Conservation (phyloP, 2,113 vertebrate species). For the human region DNA sequence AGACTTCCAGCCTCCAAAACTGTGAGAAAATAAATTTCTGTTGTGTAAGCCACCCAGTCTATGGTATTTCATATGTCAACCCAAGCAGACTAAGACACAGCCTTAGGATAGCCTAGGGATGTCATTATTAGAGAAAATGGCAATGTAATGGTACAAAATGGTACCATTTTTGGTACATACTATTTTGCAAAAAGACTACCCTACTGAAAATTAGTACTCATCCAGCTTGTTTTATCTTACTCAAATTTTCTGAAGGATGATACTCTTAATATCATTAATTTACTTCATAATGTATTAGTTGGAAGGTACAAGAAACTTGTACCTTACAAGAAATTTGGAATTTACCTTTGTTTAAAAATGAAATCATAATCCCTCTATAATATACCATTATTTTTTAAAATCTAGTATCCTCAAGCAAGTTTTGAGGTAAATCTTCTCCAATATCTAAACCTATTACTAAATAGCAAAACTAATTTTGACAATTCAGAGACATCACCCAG, state of each 20-base stretch:
- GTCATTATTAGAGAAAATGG: background rate
- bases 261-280: background rate
- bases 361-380: background rate
- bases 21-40: background rate
- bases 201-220: background rate
- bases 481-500: background rate
- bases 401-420: background rate
- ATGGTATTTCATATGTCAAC: background rate
- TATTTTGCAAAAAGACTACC: background rate
- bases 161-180: background rate
- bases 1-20: background rate
- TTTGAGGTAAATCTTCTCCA: background rate
- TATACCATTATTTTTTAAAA: background rate
- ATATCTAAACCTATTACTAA: conserved; percentile 2
- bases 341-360: conserved; percentile 8
- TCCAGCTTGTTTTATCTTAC: background rate
- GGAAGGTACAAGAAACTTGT: background rate
- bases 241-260: background rate
- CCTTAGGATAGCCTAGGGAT: background rate
- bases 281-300: background rate
- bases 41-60: background rate
- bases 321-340: background rate
- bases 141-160: background rate
- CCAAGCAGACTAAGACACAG: background rate
- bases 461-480: background rate